Conservation (phyloP, 2,797 vertebrate genomes). For the Poecile montanus region DNA sequence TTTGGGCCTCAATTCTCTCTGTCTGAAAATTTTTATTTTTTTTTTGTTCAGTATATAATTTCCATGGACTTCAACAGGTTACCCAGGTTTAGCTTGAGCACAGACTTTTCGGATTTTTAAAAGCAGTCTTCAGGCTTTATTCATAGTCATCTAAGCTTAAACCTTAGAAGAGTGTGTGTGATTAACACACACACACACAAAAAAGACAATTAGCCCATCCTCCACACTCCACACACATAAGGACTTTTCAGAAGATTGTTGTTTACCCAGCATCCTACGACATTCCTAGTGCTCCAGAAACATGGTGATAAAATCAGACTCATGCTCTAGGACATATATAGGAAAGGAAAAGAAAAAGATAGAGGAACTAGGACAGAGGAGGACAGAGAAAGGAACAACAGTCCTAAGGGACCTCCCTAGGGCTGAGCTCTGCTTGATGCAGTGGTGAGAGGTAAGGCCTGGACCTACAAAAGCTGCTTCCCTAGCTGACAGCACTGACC, state of each 20-base stretch:
- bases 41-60: background rate
- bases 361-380: background rate
- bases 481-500: background rate
- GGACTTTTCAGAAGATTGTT: background rate
- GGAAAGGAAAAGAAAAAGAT: background rate
- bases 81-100: background rate
- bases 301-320: background rate
- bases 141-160: background rate
- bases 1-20: background rate
- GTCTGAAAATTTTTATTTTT: background rate
- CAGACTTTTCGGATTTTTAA: background rate
- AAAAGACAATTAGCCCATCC: background rate
- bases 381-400: background rate
- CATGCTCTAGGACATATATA: background rate
- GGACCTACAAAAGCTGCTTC: background rate
- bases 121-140: background rate
- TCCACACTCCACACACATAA: no score
- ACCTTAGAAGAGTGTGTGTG: background rate
- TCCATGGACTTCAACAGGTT: background rate
- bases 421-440: background rate
- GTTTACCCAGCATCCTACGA: background rate
- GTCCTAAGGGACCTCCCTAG: background rate
- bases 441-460: rapidly evolving
- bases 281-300: background rate
- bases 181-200: background rate